Evolutionary conservation across 2,888 invertebrate species (phyloP), one percentile per base, ranked within the genome.

Genomic region (Synergus itoensis): DNA sequence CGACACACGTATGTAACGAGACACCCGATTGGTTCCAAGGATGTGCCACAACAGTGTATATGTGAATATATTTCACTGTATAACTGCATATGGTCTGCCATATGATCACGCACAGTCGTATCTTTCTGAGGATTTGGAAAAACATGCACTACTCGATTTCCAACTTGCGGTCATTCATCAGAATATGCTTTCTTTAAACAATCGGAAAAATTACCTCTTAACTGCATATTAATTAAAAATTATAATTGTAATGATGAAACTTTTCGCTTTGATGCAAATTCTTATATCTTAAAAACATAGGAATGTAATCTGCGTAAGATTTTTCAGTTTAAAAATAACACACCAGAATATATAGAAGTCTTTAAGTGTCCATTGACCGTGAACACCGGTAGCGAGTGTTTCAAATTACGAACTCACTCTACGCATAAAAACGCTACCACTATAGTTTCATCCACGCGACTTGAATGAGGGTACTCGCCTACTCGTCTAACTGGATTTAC

Each of bases 1-100:
- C 82, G 83, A 86, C 85, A 87, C 87, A 88, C 87, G 87, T 88
- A 86, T 88, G 87, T 86, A 88, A 88, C 87, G 86, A 88, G 86
- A 88, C 85, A 84, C 83, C 83, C 86, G 87, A 88, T 88, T 88
- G 87, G 79, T 77, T 62, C 67, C 63, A 60, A 62, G 41, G 67
- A 64, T 79, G 78, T 63, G 53, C 36, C 21, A 14, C 45, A 43
- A 12, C 28, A 48, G 12, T 28, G 16, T 64, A 36, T 64, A 40
- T 41, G 7, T 41, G 14, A 18, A 43, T 41, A 41, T n/a, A n/a
- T 65, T 41, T 12, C n/a, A 40, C 64, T 40, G 65, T 28, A 7
- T 36, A 28, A 48, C 73, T 73, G 53, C 73, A 53, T 73, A 73
- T 28, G 73, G 73, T 53, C n/a, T 53, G 36, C 73, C 18, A 53